Evolutionary conservation across 2,797 vertebrate genomes (phyloP), one percentile per base, ranked within the genome.

Genomic region (Sciurus vulgaris): DNA sequence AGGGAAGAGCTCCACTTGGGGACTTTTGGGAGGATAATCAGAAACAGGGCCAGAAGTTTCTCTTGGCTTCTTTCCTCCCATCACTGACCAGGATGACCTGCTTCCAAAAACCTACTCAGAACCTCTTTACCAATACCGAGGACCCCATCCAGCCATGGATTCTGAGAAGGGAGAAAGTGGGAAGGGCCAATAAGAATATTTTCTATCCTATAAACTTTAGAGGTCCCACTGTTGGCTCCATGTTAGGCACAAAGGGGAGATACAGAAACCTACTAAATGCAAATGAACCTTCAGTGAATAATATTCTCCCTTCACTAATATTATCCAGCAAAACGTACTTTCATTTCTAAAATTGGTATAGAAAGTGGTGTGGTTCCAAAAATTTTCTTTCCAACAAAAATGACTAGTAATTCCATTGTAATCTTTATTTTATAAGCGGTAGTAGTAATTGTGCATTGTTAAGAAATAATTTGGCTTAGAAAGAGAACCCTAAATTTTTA

Each of bases 281-380:
- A 59, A 2, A 14, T 54, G 41, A 88, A 4, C 7, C 44, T 93
- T 94, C 38, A 38, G 20, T 88, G 67, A 82, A 70, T 95, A 92
- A 86, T 65, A 22, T 30, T 81, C 86, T 93, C 35, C 28, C 13
- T 86, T 90, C 44, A 51, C 41, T 89, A 69, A 44, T 78, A 63
- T 87, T 85, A 86, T 44, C 61, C 30, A 95, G 28, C 47, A 38
- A 47, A 88, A 91, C 41, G 38, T 54, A 70, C 26, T 91, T 77
- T 91, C 89, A 51, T 91, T 94, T 96, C 81, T 83, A 95, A 97
- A 97, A 92, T 86, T 83, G 63, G n/a, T 88, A 18, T 49, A 81
- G 86, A 93, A 93, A 94, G 44, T 93, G 93, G 35, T 35, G 35
- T 88, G 7, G 9, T 91, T 94, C 69, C 91, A 85, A 77, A 77